Percentiles rank a stretch among this genome's conserved stretches.
phyloP scores from a whole-genome alignment of 2,113 vertebrate genomes.

The Andinoacara biseriatus region DNA sequence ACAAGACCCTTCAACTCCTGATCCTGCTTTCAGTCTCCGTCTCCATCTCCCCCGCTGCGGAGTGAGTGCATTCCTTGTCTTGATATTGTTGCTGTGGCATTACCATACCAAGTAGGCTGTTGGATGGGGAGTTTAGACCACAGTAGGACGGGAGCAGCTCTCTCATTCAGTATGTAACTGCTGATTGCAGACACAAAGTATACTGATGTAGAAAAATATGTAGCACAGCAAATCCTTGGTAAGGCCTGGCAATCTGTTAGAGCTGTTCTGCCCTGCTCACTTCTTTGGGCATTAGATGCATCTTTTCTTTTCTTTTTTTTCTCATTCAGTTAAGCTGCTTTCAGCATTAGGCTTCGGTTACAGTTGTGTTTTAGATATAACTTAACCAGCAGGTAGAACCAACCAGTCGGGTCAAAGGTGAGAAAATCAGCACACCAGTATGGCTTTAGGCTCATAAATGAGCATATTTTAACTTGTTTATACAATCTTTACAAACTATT shows the following conservation, averaged over 20 bases:
- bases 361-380: background rate
- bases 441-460: background rate
- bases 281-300: conserved; percentile 1
- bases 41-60: conserved; percentile 23
- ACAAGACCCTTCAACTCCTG: conserved; percentile 14
- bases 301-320: background rate
- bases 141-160: conserved; percentile 17
- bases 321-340: conserved; percentile 36
- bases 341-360: background rate
- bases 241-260: conserved; percentile 53
- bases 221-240: conserved; percentile 53
- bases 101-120: conserved; percentile 27
- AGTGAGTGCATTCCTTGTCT: conserved; percentile 39
- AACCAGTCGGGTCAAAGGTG: background rate
- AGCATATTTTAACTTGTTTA: background rate
- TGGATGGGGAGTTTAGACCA: conserved; percentile 13
- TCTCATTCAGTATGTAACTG: conserved; percentile 38
- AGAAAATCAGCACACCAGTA: background rate
- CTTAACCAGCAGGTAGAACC: no score
- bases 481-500: background rate
- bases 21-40: background rate
- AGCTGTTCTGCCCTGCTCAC: conserved; percentile 16
- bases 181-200: conserved; percentile 60
- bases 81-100: conserved; percentile 42
- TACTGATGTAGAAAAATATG: conserved; percentile 47